phyloP scores from a whole-genome alignment of 2,888 invertebrate species.

The Vannuccia rotundouncinata region DNA sequence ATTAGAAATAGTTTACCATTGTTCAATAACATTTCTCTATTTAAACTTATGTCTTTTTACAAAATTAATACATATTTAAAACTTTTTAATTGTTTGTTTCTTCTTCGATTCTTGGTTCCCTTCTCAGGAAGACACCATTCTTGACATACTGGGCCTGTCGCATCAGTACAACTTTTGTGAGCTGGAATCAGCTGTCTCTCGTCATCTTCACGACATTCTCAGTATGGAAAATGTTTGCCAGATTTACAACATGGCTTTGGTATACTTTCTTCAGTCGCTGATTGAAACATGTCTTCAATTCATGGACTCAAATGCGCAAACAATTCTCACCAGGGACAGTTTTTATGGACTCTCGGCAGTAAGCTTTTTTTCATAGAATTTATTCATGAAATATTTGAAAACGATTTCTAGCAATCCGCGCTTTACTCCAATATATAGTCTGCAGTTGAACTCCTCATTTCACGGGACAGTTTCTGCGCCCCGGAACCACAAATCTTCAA shows the following conservation, averaged over 20 bases:
- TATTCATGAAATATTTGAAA: neutral
- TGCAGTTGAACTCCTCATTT: constrained; percentile 75
- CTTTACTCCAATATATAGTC: constrained; percentile 56
- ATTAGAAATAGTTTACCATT: too few relatives aligned
- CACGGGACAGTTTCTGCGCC: constrained; percentile 89
- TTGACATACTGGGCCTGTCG: constrained; percentile 72
- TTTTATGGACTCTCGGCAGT: constrained; percentile 77
- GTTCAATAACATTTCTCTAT: too few relatives aligned
- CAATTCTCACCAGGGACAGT: constrained; percentile 74
- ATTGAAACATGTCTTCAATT: constrained; percentile 75
- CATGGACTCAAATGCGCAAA: constrained; percentile 79
- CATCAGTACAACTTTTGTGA: constrained; percentile 91
- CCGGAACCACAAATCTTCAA: constrained; percentile 89
- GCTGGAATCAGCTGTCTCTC: constrained; percentile 81
- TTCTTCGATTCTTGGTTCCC: too few relatives aligned
- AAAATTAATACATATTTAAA: too few relatives aligned
- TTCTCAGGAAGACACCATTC: constrained; percentile 56
- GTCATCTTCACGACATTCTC: constrained; percentile 80
- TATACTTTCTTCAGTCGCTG: constrained; percentile 63
- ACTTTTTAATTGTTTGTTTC: too few relatives aligned
- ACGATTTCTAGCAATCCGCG: neutral
- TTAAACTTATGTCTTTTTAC: too few relatives aligned
- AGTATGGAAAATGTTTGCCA: constrained; percentile 81
- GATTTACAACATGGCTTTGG: constrained; percentile 83
- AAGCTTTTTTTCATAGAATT: constrained; percentile 52